Base-by-base conservation (phyloP, 2,888 invertebrate species). In the Ypsolopha sequella region DNA sequence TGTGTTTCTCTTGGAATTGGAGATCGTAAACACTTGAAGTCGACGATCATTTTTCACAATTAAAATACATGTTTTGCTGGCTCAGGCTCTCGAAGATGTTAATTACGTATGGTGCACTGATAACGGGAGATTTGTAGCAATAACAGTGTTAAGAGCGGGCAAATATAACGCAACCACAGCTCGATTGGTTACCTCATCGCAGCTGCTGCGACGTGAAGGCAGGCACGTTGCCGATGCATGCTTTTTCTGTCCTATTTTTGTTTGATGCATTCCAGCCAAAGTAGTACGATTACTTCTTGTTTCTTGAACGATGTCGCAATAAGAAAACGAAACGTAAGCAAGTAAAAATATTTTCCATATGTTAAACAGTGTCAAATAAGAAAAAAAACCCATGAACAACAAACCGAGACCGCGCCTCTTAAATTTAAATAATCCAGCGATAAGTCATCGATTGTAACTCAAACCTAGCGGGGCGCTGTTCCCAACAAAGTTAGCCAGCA, bases 41-140 rank as follows among this genome's bases (percentile, higher is more conserved):
- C 62, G 66, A 61, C 65, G 65, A 66, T 70, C 64, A 72, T 73
- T 74, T 76, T 76, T 77, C 73, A 73, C 66, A 68, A 70, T 74
- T 78, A 73, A 75, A 70, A 68, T 71, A 67, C 64, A 65, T 62
- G 70, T 72, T 64, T 63, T 63, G 63, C 59, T 61, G 59, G 61
- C 24, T 14, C 14, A 14, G 13, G 36, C 36, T 13, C 24, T 24
- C 3, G 11, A 36, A 34, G 47, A 34, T 36, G 50, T 50, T 51
- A 70, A 73, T 77, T 75, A 77, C 72, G 70, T 61, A 70, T 51
- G 48, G 51, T 53, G 49, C 66, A 68, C 64, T 66, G 66, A 64
- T 78, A 76, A 76, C 73, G 74, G 75, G 62, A 70, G 56, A 65
- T 68, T 66, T 61, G 65, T 66, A 61, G 43, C 62, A 60, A 64